Base-by-base conservation (phyloP, 2,797 vertebrate species). In the Eutrigla gurnardus region DNA sequence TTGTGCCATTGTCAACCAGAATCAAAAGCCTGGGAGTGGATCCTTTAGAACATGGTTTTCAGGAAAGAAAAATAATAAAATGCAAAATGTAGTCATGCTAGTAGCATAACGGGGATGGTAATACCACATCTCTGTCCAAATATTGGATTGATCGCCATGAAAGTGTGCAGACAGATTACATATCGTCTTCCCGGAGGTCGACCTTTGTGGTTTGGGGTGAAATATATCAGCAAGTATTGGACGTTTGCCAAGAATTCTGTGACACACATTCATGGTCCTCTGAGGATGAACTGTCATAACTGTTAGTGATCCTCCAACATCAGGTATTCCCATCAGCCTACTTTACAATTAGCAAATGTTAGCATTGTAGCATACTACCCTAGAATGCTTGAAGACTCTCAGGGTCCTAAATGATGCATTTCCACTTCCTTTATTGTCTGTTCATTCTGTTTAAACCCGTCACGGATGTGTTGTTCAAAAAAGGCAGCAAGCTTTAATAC, bases 1-100 rank as follows among this genome's bases (percentile, higher is more conserved):
- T 52, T 70, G 65, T 64, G 61, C 35, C 25, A 63, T 57, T 67
- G 43, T 25, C 49, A 52, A 70, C 32, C 13, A 46, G 62, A 78
- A 72, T 36, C 43, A 33, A 69, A 81, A 69, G 49, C 8, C 53
- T 52, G 39, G 14, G 14, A 71, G n/a, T 6, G 1, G 12, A 57
- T 54, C 25, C 63, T 59, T 52, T 40, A 14, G 0, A 63, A 54
- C 12, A 10, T 9, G 25, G 2, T 40, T 70, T 62, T 58, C 0
- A 14, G 25, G 53, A 57, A 53, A 50, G 32, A 40, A 1, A 18
- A 60, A 55, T 2, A 14, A 4, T 9, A 3, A 33, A n/a, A 52
- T 46, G 32, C 25, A 40, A 33, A 63, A 39, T 59, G 66, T 14
- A 40, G 40, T 40, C 39, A 47, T n/a, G 52, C 36, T 32, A 37